Evolutionary conservation across 1,140 invertebrate species (phyloP).

Genomic region (Drosophila truncata): DNA sequence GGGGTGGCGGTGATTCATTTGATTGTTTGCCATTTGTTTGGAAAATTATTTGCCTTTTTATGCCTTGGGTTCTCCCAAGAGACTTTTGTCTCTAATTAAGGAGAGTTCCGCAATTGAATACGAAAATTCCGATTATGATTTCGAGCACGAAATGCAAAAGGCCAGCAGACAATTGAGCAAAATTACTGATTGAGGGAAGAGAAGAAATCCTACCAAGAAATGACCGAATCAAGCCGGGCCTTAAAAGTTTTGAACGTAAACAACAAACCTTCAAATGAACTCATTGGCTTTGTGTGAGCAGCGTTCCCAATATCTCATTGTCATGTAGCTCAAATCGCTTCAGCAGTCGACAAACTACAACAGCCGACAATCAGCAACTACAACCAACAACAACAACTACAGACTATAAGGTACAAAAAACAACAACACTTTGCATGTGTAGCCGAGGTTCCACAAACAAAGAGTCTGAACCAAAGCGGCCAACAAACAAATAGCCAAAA

Average conservation of each 20-base stretch:
- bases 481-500: slow-evolving; percentile 42
- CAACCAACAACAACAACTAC: slow-evolving; percentile 48
- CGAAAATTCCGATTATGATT: slow-evolving; percentile 45
- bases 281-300: slow-evolving; percentile 68
- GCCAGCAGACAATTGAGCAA: slow-evolving; percentile 27
- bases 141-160: slow-evolving; percentile 34
- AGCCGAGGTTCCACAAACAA: slow-evolving; percentile 55
- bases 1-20: slow-evolving; percentile 44
- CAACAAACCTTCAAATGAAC: slow-evolving; percentile 60
- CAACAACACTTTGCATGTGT: slow-evolving; percentile 80
- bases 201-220: slow-evolving; percentile 13
- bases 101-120: slow-evolving; percentile 45
- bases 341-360: slow-evolving; percentile 52
- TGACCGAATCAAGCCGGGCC: slow-evolving; percentile 11
- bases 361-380: slow-evolving; percentile 49
- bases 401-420: slow-evolving; percentile 49
- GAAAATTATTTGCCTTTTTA: slow-evolving; percentile 50
- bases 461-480: slow-evolving; percentile 46
- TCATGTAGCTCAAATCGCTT: slow-evolving; percentile 73
- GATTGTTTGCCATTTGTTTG: slow-evolving; percentile 71
- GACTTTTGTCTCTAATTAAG: slow-evolving; percentile 36
- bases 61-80: slow-evolving; percentile 7
- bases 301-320: slow-evolving; percentile 69
- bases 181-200: slow-evolving; percentile 27
- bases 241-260: slow-evolving; percentile 21